These are phyloP conservation scores for Darevskia nairensis DNA, from an alignment of 2,797 vertebrate genomes.

Conservation along the genomic window DNA sequence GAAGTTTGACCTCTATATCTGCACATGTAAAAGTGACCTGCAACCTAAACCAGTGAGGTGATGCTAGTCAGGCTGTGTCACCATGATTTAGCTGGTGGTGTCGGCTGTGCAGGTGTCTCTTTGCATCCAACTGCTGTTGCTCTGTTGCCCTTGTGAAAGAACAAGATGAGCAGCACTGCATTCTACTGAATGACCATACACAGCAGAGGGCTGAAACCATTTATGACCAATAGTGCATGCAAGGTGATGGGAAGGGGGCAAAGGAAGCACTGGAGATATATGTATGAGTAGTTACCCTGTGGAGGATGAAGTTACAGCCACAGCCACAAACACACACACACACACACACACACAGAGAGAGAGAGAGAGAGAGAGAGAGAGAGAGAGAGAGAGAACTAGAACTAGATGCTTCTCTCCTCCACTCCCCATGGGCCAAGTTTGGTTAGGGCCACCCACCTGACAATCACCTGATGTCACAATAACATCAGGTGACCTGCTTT, in stretches of 20 bases:
- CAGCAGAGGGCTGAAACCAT: background rate
- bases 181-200: too few species aligned
- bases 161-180: background rate
- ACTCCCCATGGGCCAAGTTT: too few species aligned
- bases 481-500: too few species aligned
- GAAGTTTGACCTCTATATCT: background rate
- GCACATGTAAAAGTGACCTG: background rate
- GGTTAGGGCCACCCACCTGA: too few species aligned
- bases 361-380: too few species aligned
- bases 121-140: background rate
- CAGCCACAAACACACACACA: too few species aligned
- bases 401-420: too few species aligned
- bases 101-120: constrained; percentile 1
- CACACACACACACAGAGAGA: too few species aligned
- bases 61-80: constrained; percentile 4
- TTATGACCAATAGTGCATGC: background rate
- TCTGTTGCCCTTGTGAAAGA: constrained; percentile 5
- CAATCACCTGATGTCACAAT: too few species aligned
- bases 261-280: too few species aligned
- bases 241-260: background rate
- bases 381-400: too few species aligned
- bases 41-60: background rate
- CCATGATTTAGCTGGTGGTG: background rate
- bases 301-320: too few species aligned
- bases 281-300: background rate